These are phyloP conservation scores for Frieseomelitta varia DNA, from an alignment of 1,140 invertebrate species.

Conservation along the genomic window DNA sequence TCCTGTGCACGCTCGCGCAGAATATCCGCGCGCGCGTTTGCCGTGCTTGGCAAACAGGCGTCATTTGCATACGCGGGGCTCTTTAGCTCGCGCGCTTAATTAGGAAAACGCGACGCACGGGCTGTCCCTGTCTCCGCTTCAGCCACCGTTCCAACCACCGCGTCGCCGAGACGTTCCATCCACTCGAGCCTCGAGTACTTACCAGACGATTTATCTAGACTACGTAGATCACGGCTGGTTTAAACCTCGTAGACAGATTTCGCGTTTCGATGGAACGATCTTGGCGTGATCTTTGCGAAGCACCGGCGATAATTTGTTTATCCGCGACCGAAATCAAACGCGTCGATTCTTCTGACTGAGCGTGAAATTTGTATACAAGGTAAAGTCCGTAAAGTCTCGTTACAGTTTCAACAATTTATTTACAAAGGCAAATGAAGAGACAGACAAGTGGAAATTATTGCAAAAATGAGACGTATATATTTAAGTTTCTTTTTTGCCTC, in stretches of 20 bases:
- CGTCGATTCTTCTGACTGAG: too few relatives aligned
- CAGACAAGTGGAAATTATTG: too few relatives aligned
- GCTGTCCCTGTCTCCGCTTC: constrained; percentile 21
- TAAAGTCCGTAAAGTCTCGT: too few relatives aligned
- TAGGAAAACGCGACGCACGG: constrained; percentile 52
- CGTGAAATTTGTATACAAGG: too few relatives aligned
- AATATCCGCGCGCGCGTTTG: constrained; percentile 13
- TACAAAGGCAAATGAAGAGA: too few relatives aligned
- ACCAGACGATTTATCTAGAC: not conserved
- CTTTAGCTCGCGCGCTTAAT: constrained; percentile 65
- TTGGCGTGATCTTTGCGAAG: not conserved
- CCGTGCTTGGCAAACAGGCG: constrained; percentile 53
- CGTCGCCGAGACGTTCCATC: not conserved
- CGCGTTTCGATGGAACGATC: not conserved
- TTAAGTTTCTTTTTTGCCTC: too few relatives aligned
- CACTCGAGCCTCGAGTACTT: not conserved
- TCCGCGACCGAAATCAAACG: not conserved
- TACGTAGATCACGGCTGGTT: not conserved
- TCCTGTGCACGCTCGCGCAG: not conserved
- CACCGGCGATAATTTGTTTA: not conserved
- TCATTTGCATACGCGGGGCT: constrained; percentile 66
- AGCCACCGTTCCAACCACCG: not conserved
- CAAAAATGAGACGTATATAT: too few relatives aligned
- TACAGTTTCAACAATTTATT: too few relatives aligned
- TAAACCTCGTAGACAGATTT: not conserved